Evolutionary conservation across 2,888 invertebrate species (phyloP).

Genomic region (Iphiclides podalirius): DNA sequence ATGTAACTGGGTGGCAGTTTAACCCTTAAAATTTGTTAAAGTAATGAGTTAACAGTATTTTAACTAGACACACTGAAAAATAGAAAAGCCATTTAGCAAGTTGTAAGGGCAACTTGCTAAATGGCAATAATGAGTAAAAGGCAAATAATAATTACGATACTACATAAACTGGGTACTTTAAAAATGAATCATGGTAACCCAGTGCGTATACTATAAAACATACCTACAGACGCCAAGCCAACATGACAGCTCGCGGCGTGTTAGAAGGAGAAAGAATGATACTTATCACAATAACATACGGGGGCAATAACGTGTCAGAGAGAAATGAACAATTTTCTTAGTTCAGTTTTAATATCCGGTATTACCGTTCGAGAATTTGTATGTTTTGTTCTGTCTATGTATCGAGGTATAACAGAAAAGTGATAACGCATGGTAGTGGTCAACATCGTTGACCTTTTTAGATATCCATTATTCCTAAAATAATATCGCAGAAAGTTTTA

Average conservation of each 20-base stretch:
- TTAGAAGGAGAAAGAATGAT: constrained; percentile 42
- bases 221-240: constrained; percentile 33
- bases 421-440: constrained; percentile 48
- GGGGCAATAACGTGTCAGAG: constrained; percentile 33
- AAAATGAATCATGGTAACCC: constrained; percentile 4
- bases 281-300: constrained; percentile 32
- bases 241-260: constrained; percentile 34
- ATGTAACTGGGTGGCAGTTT: too few species aligned
- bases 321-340: constrained; percentile 44
- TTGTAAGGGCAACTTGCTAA: too few species aligned
- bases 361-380: constrained; percentile 66
- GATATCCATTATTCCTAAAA: constrained; percentile 27
- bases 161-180: constrained; percentile 2
- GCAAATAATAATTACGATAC: too few species aligned
- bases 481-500: background rate
- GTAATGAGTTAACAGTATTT: too few species aligned
- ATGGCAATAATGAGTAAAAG: too few species aligned
- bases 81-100: too few species aligned
- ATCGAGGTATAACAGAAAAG: constrained; percentile 45
- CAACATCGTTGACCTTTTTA: constrained; percentile 54
- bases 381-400: constrained; percentile 35
- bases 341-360: constrained; percentile 56
- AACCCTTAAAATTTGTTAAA: too few species aligned
- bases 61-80: too few species aligned
- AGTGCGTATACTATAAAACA: constrained; percentile 28